These are phyloP conservation scores for Hybos culiciformis DNA, from an alignment of 2,888 invertebrate genomes.

Conservation along the genomic window DNA sequence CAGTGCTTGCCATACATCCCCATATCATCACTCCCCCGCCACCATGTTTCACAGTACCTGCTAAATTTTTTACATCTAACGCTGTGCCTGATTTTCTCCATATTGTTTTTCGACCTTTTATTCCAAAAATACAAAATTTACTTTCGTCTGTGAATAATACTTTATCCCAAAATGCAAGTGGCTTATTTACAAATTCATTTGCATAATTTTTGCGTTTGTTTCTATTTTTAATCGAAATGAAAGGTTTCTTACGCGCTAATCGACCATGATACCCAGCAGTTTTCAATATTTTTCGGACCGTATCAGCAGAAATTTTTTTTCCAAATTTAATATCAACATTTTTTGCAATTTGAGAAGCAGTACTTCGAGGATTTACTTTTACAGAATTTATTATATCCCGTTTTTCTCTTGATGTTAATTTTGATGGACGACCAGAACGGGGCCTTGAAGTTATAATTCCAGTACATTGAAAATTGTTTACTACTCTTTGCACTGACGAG, in stretches of 20 bases:
- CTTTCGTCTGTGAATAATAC: constrained; percentile 18
- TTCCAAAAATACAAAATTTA: too few relatives aligned
- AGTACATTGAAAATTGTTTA: constrained; percentile 10
- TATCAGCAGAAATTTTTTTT: constrained; percentile 3
- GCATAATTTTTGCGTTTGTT: constrained; percentile 10
- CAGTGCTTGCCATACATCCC: neutral
- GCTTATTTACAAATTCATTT: constrained; percentile 12
- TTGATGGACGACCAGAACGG: constrained; percentile 6
- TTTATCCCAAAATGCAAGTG: constrained; percentile 18
- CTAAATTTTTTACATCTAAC: neutral
- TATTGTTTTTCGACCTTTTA: too few relatives aligned
- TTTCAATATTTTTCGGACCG: constrained; percentile 3
- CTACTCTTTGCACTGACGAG: constrained; percentile 7
- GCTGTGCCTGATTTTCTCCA: too few relatives aligned
- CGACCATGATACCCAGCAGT: constrained; percentile 2
- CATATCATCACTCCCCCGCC: neutral
- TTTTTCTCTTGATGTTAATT: constrained; percentile 6
- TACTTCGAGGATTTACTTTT: constrained; percentile 4
- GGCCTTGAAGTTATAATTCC: constrained; percentile 6
- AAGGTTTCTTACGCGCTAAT: neutral
- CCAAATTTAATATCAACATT: neutral
- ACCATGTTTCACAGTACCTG: neutral
- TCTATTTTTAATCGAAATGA: neutral
- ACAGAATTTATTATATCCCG: constrained; percentile 1
- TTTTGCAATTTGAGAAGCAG: constrained; percentile 5